Base-by-base conservation (phyloP, 1,140 invertebrate genomes). In the Drosophila carrolli region DNA sequence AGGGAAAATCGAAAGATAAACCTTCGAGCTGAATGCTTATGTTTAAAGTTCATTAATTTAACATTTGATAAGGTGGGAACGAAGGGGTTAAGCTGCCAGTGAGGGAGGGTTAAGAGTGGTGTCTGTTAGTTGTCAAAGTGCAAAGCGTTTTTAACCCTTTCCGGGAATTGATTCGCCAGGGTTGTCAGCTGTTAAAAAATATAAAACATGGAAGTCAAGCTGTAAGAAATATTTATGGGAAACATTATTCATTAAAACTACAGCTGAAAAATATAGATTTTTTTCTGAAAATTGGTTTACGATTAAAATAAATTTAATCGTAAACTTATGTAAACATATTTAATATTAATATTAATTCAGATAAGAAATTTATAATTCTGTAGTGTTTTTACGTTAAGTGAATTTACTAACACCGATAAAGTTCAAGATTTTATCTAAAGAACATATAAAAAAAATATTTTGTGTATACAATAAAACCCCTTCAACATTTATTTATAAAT, bases 21-120 rank as follows among this genome's bases (percentile, higher is more conserved):
- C 65, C 38, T 37, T 14, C n/a, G 19, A 37, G 59, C 43, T 40
- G 55, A 80, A 80, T 88, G 72, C 73, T 74, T 60, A 80, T 83
- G 80, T 89, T 89, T 78, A 58, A 61, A 65, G 67, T 81, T 89
- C 77, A 89, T 89, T 89, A 89, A 89, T 89, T 89, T 65, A 70
- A 82, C 79, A 89, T 83, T 83, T 84, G 80, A 89, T 88, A 83
- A 89, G 80, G 61, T 46, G 60, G 16, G 23, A 47, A 60, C 32
- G 29, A 70, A 71, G 51, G 61, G 65, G 65, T 71, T 70, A 77
- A 61, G 32, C 62, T 11, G 19, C 10, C 19, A 62, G 38, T n/a
- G 16, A 16, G 35, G 29, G 19, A 8, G 40, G 9, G 35, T 8
- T 41, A 14, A 11, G 56, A 14, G 46, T 56, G 46, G 72, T 61